phyloP scores from a whole-genome alignment of 1,140 invertebrate genomes.

The Scaptodrosophila lebanonensis region DNA sequence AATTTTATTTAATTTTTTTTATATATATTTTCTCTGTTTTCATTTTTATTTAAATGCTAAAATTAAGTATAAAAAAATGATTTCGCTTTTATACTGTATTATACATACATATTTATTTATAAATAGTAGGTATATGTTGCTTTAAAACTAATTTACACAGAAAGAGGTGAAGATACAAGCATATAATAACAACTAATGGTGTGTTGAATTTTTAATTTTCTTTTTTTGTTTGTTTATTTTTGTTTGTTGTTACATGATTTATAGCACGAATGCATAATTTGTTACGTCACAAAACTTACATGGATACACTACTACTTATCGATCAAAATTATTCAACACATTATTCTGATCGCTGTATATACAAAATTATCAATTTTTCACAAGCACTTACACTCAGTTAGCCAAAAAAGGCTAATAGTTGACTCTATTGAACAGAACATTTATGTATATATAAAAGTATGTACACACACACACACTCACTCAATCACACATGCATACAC shows the following conservation, averaged over 20 bases:
- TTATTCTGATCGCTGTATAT: too few relatives aligned
- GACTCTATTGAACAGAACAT: too few relatives aligned
- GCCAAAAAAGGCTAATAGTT: too few relatives aligned
- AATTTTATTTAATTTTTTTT: slow-evolving; percentile 24
- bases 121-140: slow-evolving; percentile 3
- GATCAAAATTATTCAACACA: too few relatives aligned
- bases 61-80: slow-evolving; percentile 42
- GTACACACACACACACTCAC: neutral
- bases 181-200: slow-evolving; percentile 19
- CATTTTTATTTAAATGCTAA: slow-evolving; percentile 33
- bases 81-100: slow-evolving; percentile 7
- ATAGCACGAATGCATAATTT: too few relatives aligned
- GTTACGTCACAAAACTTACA: neutral
- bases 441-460: too few relatives aligned
- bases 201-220: neutral
- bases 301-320: too few relatives aligned
- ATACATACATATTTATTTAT: slow-evolving; percentile 7
- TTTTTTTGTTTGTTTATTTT: neutral
- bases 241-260: too few relatives aligned
- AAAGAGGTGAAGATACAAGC: slow-evolving; percentile 19
- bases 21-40: slow-evolving; percentile 30
- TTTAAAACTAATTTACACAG: slow-evolving; percentile 38
- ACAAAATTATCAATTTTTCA: too few relatives aligned
- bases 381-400: too few relatives aligned
- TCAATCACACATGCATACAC: neutral